These are phyloP conservation scores for Takifugu flavidus DNA, from an alignment of 2,113 vertebrate species.

Conservation along the genomic window DNA sequence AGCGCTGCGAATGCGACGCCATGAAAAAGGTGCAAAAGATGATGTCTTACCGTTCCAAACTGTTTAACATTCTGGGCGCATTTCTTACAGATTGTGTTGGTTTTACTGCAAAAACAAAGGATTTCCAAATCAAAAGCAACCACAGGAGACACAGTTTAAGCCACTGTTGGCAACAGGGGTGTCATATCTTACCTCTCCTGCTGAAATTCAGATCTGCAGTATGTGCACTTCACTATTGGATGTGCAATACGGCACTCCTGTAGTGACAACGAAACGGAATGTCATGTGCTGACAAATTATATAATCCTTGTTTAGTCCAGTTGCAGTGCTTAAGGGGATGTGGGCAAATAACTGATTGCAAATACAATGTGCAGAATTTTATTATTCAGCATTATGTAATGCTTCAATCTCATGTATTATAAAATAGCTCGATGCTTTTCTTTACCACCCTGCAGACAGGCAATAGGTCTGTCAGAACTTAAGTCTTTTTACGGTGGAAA, in stretches of 20 bases:
- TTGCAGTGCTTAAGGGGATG: no score
- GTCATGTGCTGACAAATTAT: not conserved
- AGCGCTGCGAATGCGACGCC: not conserved
- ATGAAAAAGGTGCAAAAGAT: not conserved
- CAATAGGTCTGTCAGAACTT: no score
- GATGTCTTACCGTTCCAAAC: slow-evolving; percentile 89
- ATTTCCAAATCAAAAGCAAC: not conserved
- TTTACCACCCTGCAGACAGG: no score
- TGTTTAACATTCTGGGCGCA: slow-evolving; percentile 99
- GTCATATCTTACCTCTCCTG: slow-evolving; percentile 85
- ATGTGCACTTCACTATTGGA: slow-evolving; percentile 97
- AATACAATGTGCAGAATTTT: no score
- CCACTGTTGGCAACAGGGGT: no score
- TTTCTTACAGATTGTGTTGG: slow-evolving; percentile 99
- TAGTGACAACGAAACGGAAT: slow-evolving; percentile 36
- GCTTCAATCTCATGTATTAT: no score
- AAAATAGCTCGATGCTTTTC: no score
- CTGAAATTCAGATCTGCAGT: slow-evolving; percentile 96
- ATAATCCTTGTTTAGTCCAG: no score
- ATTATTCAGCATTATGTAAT: no score
- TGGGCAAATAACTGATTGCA: no score
- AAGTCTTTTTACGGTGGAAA: no score
- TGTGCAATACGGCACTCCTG: slow-evolving; percentile 97
- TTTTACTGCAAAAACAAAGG: slow-evolving; percentile 83
- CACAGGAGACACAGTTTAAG: not conserved